Percentiles rank a stretch among this genome's conserved stretches.
These are phyloP conservation scores for Stomorhina lunata DNA, from an alignment of 2,888 invertebrate genomes.

Conservation along the genomic window DNA sequence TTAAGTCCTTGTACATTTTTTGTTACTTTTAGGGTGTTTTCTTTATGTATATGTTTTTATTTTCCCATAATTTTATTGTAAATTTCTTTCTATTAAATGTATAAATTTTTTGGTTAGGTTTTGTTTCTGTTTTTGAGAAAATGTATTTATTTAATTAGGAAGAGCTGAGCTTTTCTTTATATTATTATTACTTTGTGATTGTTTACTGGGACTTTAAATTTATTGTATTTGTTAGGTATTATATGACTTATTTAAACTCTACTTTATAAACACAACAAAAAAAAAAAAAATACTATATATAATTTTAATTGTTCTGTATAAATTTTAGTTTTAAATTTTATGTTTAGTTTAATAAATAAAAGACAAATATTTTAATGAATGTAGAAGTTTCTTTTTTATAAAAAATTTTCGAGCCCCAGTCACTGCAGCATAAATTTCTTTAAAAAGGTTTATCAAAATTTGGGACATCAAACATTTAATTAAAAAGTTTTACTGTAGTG, in stretches of 20 bases:
- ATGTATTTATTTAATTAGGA: not conserved
- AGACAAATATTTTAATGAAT: not conserved
- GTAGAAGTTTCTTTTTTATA: too few relatives aligned
- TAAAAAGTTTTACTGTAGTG: too few relatives aligned
- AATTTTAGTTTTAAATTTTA: not conserved
- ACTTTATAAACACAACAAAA: too few relatives aligned
- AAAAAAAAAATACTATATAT: conserved; percentile 2
- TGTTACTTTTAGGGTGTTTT: not conserved
- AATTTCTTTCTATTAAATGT: too few relatives aligned
- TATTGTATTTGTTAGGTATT: not conserved
- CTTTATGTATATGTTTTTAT: not conserved
- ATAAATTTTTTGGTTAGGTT: conserved; percentile 22
- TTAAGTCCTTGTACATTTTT: too few relatives aligned
- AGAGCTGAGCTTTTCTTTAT: conserved; percentile 16
- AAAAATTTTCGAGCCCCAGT: not conserved
- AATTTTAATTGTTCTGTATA: not conserved
- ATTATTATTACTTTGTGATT: not conserved
- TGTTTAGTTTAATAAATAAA: not conserved
- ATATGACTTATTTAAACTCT: not conserved
- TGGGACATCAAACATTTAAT: too few relatives aligned
- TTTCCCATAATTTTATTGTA: not conserved
- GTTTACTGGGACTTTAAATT: not conserved
- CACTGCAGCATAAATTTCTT: too few relatives aligned
- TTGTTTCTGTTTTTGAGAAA: not conserved
- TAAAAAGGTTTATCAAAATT: too few relatives aligned